Percentiles rank a stretch among this genome's conserved stretches.
These are phyloP conservation scores for Sus scrofa DNA, from an alignment of 2,113 vertebrate species.

Conservation along the genomic window T2T-Sscrofa CM000824.6:132081001-132081500, in stretches of 20 bases:
- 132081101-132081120: not conserved
- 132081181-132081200: slow-evolving; percentile 22
- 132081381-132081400: slow-evolving; percentile 69
- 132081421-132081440: slow-evolving; percentile 53
- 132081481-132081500: slow-evolving; percentile 63
- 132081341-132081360: slow-evolving; percentile 70
- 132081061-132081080: not conserved
- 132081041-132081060: not conserved
- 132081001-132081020: not conserved
- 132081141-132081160: slow-evolving; percentile 35
- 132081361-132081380: slow-evolving; percentile 71
- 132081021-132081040: not conserved
- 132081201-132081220: slow-evolving; percentile 68
- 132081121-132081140: slow-evolving; percentile 26
- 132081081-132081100: slow-evolving; percentile 23
- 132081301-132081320: not conserved
- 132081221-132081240: slow-evolving; percentile 29
- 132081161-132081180: slow-evolving; percentile 12
- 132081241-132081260: not conserved
- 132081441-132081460: slow-evolving; percentile 71
- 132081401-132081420: slow-evolving; percentile 75
- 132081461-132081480: slow-evolving; percentile 67
- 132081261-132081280: slow-evolving; percentile 1
- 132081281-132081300: not conserved
- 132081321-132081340: slow-evolving; percentile 71